Evolutionary conservation across 2,113 vertebrate species (phyloP).

Genomic region (Morone chrysops): DNA sequence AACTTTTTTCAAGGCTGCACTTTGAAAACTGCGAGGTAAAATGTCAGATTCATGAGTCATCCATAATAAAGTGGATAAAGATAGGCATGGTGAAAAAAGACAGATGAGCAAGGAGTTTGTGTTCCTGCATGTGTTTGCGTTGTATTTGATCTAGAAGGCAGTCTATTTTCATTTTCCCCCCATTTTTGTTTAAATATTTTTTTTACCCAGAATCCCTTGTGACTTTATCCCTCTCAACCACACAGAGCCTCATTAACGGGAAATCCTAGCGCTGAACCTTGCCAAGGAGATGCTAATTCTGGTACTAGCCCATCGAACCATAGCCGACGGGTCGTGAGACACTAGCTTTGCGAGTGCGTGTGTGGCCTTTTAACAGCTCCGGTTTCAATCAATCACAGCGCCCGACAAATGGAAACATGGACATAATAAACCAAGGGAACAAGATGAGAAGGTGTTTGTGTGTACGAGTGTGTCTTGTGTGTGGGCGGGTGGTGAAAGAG

Average conservation of each 20-base stretch:
- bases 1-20: conserved; percentile 45
- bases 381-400: conserved; percentile 77
- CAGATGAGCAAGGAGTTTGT: conserved; percentile 21
- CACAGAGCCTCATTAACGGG: conserved; percentile 79
- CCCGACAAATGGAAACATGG: conserved; percentile 71
- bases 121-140: conserved; percentile 15
- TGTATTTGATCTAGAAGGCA: conserved; percentile 57
- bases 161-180: conserved; percentile 46
- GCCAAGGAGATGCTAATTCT: conserved; percentile 79
- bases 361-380: conserved; percentile 77
- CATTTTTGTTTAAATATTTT: background rate
- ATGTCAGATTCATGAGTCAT: conserved; percentile 51
- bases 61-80: conserved; percentile 47
- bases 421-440: conserved; percentile 75
- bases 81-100: conserved; percentile 27
- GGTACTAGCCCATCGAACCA: conserved; percentile 74
- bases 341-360: conserved; percentile 33
- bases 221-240: conserved; percentile 66
- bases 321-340: conserved; percentile 60
- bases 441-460: conserved; percentile 69
- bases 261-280: conserved; percentile 74
- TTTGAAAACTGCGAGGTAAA: conserved; percentile 42
- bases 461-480: conserved; percentile 23
- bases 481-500: conserved; percentile 20
- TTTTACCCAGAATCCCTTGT: conserved; percentile 63